A percentile compares a stretch with the other conserved stretches of the same genome.
These are phyloP conservation scores for Hybos culiciformis DNA, from an alignment of 2,888 invertebrate genomes.

Conservation along the genomic window DNA sequence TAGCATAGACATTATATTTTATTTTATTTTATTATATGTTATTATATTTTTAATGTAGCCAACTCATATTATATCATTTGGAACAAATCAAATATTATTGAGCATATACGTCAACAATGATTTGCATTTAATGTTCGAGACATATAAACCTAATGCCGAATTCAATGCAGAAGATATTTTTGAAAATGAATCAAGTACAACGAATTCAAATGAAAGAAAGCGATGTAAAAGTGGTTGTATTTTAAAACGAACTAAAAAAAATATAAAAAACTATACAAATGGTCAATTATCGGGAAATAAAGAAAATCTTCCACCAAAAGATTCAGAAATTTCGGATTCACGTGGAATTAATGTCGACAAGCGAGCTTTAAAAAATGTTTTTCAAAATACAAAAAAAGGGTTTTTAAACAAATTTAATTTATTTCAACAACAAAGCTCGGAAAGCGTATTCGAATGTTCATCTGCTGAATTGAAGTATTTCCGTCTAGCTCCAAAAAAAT, in stretches of 20 bases:
- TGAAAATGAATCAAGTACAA: not conserved
- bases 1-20: not conserved
- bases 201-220: not conserved
- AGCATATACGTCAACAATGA: constrained; percentile 29
- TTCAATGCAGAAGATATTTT: constrained; percentile 9
- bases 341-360: not conserved
- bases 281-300: constrained; percentile 8
- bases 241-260: not conserved
- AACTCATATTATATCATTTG: constrained; percentile 32
- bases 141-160: constrained; percentile 27
- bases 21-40: not conserved
- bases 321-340: not conserved
- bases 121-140: constrained; percentile 28
- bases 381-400: constrained; percentile 29
- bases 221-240: not conserved
- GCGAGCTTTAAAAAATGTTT: constrained; percentile 25
- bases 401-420: constrained; percentile 31
- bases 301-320: constrained; percentile 9
- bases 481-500: constrained; percentile 25
- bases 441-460: constrained; percentile 22
- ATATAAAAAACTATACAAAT: not conserved
- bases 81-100: constrained; percentile 30
- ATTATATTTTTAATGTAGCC: constrained; percentile 17
- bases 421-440: constrained; percentile 23
- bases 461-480: constrained; percentile 25